Evolutionary conservation across 2,113 vertebrate species (phyloP), one percentile per base, ranked within the genome.

Genomic region (Lutjanus erythropterus): DNA sequence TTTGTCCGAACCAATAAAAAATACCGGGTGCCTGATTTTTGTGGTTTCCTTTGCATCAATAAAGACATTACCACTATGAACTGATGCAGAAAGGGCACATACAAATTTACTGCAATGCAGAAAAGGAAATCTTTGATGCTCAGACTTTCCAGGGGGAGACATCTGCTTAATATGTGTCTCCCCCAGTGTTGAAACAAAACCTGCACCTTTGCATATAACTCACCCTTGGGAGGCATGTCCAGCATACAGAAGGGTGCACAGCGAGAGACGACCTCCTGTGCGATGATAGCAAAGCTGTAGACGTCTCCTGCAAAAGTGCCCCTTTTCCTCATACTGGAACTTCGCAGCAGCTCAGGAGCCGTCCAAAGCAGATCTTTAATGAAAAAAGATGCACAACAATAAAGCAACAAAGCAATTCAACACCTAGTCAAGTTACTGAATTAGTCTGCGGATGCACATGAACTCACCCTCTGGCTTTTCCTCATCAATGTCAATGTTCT

Each of bases 201-300:
- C n/a, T n/a, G n/a, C n/a, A n/a, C n/a, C n/a, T n/a, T n/a, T n/a
- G n/a, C n/a, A 16, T 55, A 11, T 25, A 41, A 41, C 77, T 91
- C 88, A 98, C 97, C 97, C 59, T 96, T 92, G 0, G 96, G 59
- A 0, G 93, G 93, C 91, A 98, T 94, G 66, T 97, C 97, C 83
- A 98, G 83, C 96, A 96, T 97, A 91, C 96, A 97, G 62, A 96
- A 98, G 29, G 97, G 97, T 4, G 91, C 4, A 14, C 94, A 96
- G 37, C 97, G 94, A 41, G 94, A 92, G 75, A 98, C 95, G 3
- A 99, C 94, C 86, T 99, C 97, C 87, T 99, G 97, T 86, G 96
- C 94, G 62, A 98, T 91, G 89, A 99, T 97, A 21, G 96, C 74
- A 46, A 98, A 93, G 76, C 97, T 96, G 89, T 96, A 99, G 31